phyloP scores from a whole-genome alignment of 2,113 vertebrate species.

The Riparia riparia region DNA sequence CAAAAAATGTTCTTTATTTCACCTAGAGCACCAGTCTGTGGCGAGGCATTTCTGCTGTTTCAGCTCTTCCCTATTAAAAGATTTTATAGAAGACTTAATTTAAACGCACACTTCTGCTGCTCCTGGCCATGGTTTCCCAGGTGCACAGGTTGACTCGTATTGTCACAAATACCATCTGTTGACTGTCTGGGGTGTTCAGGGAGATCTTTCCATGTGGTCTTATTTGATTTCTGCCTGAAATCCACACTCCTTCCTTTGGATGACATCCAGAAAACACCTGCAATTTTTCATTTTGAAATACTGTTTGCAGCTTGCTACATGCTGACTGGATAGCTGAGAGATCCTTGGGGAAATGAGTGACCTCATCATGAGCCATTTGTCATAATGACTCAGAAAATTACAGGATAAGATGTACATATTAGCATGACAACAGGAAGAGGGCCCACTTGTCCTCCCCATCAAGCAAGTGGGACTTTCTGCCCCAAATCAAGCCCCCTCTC shows the following conservation, averaged over 20 bases:
- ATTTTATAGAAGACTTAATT: not conserved
- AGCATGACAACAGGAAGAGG: not conserved
- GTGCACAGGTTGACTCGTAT: not conserved
- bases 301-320: slow-evolving; percentile 7
- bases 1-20: not conserved
- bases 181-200: not conserved
- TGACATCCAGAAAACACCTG: slow-evolving; percentile 35
- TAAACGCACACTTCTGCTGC: not conserved
- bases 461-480: not conserved
- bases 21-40: not conserved
- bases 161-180: not conserved
- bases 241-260: not conserved
- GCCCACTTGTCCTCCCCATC: not conserved
- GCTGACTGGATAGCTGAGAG: not conserved
- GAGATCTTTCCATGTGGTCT: not conserved
- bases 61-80: not conserved
- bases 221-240: slow-evolving; percentile 44
- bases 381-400: not conserved
- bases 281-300: slow-evolving; percentile 48
- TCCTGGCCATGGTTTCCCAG: not conserved
- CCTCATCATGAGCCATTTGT: slow-evolving; percentile 28
- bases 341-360: slow-evolving; percentile 23
- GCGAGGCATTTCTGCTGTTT: not conserved
- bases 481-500: not conserved
- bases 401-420: not conserved